Percentiles rank a stretch among this genome's conserved stretches.
Evolutionary conservation across 30 jellyfish, hydroid and myxozoan genomes (phyloP).

Genomic region (Mastigias papua): DNA sequence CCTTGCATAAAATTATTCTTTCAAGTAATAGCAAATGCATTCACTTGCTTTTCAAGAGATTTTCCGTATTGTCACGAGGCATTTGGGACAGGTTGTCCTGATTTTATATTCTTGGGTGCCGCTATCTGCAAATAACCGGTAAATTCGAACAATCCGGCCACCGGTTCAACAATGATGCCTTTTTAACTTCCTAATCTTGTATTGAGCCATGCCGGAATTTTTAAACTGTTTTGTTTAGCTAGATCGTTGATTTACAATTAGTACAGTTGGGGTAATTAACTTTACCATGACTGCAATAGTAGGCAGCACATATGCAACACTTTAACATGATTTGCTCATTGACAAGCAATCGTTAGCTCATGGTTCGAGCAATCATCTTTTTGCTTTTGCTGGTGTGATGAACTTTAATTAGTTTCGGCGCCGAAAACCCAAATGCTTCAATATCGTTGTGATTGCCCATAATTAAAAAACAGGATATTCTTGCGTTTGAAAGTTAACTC

Average conservation of each 20-base stretch:
- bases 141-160: neutral
- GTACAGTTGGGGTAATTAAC: neutral
- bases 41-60: neutral
- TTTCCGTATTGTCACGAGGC: neutral
- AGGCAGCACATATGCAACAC: neutral
- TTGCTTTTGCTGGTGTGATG: slow-evolving; percentile 7
- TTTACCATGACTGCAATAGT: neutral
- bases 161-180: neutral
- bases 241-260: too few species aligned
- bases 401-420: neutral
- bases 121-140: neutral
- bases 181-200: neutral
- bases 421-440: neutral
- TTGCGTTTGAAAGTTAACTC: neutral
- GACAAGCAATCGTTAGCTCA: neutral
- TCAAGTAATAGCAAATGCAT: too few species aligned
- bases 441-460: neutral
- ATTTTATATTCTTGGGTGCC: neutral
- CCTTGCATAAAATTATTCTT: too few species aligned
- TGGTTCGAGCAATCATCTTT: neutral
- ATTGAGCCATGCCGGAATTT: neutral
- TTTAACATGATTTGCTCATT: neutral
- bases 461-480: neutral
- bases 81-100: neutral
- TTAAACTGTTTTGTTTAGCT: neutral